These are phyloP conservation scores for Tokudaia tokunoshimensis DNA, from an alignment of 2,797 vertebrate species.

Conservation along the genomic window DNA sequence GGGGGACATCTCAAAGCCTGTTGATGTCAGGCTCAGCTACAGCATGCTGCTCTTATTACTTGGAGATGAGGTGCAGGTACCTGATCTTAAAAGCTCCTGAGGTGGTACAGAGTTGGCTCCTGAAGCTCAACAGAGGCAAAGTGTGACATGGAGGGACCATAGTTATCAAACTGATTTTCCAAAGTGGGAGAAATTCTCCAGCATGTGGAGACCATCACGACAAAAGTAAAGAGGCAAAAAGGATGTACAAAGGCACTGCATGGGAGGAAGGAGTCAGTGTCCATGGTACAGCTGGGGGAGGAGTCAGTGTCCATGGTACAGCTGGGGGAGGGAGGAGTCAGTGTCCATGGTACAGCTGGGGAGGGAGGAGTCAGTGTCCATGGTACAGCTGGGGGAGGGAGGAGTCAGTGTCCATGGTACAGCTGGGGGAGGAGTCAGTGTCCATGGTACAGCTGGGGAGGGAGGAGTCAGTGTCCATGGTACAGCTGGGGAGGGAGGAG, in stretches of 20 bases:
- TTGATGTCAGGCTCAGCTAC: neutral
- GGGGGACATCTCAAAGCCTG: neutral
- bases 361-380: neutral
- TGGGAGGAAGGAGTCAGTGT: neutral
- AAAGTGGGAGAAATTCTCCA: neutral
- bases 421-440: neutral
- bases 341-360: too few species aligned
- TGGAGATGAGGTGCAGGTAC: neutral
- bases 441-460: neutral
- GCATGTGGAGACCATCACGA: neutral
- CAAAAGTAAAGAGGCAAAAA: neutral
- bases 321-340: too few species aligned
- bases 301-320: too few species aligned
- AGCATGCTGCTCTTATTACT: rapidly evolving
- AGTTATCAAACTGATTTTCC: neutral
- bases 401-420: too few species aligned
- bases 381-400: too few species aligned
- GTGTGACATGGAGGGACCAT: rapidly evolving
- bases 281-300: neutral
- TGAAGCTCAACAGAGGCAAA: neutral
- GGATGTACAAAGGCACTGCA: neutral
- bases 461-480: too few species aligned
- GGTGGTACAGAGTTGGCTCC: neutral
- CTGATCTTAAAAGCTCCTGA: neutral
- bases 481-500: too few species aligned